phyloP scores from a whole-genome alignment of 2,113 vertebrate species.

The Micronycteris hirsuta region DNA sequence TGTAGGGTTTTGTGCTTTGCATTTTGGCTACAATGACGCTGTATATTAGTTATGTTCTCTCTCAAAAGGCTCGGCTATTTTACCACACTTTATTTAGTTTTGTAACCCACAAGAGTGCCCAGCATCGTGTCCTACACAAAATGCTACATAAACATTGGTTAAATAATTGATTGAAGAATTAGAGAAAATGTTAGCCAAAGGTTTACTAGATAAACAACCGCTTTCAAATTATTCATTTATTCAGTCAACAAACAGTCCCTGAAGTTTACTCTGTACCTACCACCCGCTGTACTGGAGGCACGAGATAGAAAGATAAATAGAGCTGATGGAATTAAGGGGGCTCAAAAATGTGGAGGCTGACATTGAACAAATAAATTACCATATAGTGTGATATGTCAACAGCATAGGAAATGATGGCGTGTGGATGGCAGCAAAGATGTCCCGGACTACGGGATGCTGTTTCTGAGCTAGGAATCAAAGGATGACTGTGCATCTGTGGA shows the following conservation, averaged over 20 bases:
- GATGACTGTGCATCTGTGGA: background rate
- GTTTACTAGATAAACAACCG: background rate
- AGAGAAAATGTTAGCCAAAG: background rate
- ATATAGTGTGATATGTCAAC: background rate
- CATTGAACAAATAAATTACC: slow-evolving; percentile 18
- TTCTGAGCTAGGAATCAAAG: background rate
- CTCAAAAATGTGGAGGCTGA: background rate
- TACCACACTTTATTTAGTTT: background rate
- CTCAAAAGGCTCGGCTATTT: background rate
- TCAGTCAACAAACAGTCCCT: slow-evolving; percentile 8
- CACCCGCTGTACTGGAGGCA: background rate
- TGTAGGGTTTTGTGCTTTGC: background rate
- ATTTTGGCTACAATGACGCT: background rate
- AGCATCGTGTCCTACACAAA: background rate
- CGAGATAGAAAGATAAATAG: background rate
- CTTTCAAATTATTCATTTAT: slow-evolving; percentile 19
- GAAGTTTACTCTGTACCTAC: background rate
- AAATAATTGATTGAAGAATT: background rate
- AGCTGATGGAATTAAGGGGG: background rate
- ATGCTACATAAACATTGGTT: background rate
- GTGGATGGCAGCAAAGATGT: background rate
- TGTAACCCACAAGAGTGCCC: background rate
- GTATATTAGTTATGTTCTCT: background rate
- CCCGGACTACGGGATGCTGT: background rate
- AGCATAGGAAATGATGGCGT: background rate